phyloP scores from a whole-genome alignment of 2,113 vertebrate species.

The Crotalus viridis region DNA sequence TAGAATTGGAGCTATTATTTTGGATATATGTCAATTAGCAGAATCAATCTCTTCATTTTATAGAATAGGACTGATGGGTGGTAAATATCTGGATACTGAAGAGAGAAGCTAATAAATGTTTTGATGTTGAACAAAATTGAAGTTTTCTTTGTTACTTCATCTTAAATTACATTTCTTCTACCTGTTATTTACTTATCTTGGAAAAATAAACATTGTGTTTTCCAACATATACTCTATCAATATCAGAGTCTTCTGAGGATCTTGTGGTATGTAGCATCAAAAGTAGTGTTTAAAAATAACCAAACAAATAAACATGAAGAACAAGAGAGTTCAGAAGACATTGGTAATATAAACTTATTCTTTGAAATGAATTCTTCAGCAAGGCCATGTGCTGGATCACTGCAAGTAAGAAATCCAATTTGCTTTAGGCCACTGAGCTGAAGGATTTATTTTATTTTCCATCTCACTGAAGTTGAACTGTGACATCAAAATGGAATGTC shows the following conservation, averaged over 20 bases:
- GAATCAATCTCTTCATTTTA: background rate
- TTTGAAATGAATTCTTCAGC: constrained; percentile 47
- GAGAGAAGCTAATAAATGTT: background rate
- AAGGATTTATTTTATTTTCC: constrained; percentile 42
- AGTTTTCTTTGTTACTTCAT: background rate
- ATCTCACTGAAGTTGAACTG: background rate
- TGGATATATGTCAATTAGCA: background rate
- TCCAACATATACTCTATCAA: background rate
- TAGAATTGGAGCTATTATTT: background rate
- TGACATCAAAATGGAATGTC: background rate
- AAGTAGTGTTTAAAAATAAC: constrained; percentile 26
- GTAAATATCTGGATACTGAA: background rate
- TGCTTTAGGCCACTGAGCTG: constrained; percentile 9
- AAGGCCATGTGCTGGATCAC: constrained; percentile 43
- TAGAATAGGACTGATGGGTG: background rate
- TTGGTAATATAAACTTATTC: constrained; percentile 54
- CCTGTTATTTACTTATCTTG: background rate
- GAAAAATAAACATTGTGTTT: fast-evolving
- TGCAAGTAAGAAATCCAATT: constrained; percentile 38
- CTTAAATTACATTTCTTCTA: background rate
- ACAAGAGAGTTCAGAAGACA: constrained; percentile 39
- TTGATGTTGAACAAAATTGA: background rate
- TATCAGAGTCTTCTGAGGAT: background rate
- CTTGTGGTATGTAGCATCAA: constrained; percentile 18
- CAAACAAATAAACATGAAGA: constrained; percentile 10